Conservation (phyloP, 2,888 invertebrate genomes). For the Eugnorisma glareosa region DNA sequence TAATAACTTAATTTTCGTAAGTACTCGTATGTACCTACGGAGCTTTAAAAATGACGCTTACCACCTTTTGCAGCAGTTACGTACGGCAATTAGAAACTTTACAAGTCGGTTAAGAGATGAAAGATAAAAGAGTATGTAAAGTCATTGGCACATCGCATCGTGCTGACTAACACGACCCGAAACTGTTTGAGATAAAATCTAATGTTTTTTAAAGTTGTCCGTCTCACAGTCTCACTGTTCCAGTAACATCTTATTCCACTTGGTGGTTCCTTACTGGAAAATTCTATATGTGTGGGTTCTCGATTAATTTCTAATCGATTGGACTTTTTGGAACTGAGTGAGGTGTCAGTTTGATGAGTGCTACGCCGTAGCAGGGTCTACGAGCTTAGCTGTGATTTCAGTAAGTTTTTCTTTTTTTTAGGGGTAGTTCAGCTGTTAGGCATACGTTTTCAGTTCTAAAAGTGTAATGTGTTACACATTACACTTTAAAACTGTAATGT, state of each 20-base stretch:
- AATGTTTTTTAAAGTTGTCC: slow-evolving; percentile 51
- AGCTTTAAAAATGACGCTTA: slow-evolving; percentile 16
- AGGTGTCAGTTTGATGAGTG: slow-evolving; percentile 29
- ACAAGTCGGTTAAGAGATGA: slow-evolving; percentile 55
- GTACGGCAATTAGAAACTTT: slow-evolving; percentile 57
- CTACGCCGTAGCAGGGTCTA: slow-evolving; percentile 50
- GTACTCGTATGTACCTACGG: background rate
- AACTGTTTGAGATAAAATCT: slow-evolving; percentile 57
- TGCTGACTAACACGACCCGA: slow-evolving; percentile 53
- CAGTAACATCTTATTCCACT: slow-evolving; percentile 21
- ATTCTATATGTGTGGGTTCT: slow-evolving; percentile 13
- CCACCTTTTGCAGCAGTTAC: slow-evolving; percentile 10
- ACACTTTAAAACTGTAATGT: background rate
- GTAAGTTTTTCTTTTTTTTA: background rate
- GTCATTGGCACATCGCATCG: slow-evolving; percentile 57
- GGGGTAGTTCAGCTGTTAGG: background rate
- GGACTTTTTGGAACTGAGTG: slow-evolving; percentile 15
- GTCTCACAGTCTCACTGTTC: slow-evolving; percentile 29
- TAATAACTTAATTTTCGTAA: slow-evolving; percentile 34
- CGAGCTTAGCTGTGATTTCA: slow-evolving; percentile 1
- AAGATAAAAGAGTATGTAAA: slow-evolving; percentile 62
- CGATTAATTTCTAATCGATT: slow-evolving; percentile 35
- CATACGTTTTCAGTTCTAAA: background rate
- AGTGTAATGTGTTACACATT: too few species aligned
- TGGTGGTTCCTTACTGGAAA: background rate